Evolutionary conservation across 2,888 invertebrate genomes (phyloP).

Genomic region (Flabesymbios commensalis): DNA sequence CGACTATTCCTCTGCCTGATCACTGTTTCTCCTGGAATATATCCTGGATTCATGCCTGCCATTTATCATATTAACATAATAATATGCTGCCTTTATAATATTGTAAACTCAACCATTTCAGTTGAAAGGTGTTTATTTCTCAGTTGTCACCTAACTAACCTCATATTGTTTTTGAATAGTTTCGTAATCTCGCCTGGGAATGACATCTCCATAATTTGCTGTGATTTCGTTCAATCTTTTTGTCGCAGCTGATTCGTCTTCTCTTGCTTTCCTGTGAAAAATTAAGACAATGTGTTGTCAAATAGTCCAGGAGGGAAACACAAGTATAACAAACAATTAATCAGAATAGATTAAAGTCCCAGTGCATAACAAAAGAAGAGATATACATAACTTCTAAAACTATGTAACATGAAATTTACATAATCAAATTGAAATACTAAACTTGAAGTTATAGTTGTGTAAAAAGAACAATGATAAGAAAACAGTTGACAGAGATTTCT

Average conservation of each 20-base stretch:
- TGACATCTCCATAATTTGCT: conserved; percentile 61
- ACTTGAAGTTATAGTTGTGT: too few relatives aligned
- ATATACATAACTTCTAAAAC: neutral
- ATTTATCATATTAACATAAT: too few relatives aligned
- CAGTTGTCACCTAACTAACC: conserved; percentile 20
- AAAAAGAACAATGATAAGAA: too few relatives aligned
- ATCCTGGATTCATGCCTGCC: too few relatives aligned
- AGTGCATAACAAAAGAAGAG: neutral
- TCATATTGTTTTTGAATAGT: conserved; percentile 47
- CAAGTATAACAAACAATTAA: neutral
- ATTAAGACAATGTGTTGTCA: neutral
- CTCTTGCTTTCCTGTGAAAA: conserved; percentile 50
- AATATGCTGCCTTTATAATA: too few relatives aligned
- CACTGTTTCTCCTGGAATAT: too few relatives aligned
- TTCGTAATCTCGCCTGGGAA: conserved; percentile 58
- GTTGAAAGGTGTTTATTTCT: too few relatives aligned
- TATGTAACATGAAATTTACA: neutral
- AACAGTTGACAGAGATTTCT: too few relatives aligned
- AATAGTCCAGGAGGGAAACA: neutral
- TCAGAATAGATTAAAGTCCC: too few relatives aligned
- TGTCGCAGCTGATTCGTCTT: conserved; percentile 54
- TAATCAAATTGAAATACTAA: too few relatives aligned
- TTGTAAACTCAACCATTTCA: too few relatives aligned
- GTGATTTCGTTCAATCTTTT: conserved; percentile 55
- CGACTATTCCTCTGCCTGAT: too few relatives aligned